A percentile compares a stretch with the other conserved stretches of the same genome.
phyloP scores from a whole-genome alignment of 2,113 vertebrate genomes.

The Tringa solitaria region DNA sequence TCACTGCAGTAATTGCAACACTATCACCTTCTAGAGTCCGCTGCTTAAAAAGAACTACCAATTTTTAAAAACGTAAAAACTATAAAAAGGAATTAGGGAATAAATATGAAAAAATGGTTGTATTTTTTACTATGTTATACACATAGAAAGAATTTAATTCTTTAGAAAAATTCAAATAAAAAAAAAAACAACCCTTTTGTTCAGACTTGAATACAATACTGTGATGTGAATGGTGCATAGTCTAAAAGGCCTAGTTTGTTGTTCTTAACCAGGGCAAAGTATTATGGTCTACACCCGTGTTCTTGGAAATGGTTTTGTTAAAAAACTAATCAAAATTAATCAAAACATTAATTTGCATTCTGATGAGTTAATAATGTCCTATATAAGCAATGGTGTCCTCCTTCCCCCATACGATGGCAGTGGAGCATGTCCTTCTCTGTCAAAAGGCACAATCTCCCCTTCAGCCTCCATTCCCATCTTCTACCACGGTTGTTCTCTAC shows the following conservation, averaged over 20 bases:
- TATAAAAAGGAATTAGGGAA: neutral
- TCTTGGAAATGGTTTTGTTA: neutral
- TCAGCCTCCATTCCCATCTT: neutral
- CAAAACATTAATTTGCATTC: neutral
- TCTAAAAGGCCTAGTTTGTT: neutral
- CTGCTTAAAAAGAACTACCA: neutral
- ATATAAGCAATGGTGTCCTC: neutral
- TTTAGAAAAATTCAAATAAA: neutral
- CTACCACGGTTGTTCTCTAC: neutral
- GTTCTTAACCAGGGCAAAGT: neutral
- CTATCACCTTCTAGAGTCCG: neutral
- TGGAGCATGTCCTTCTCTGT: no score
- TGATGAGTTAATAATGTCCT: neutral
- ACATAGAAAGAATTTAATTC: neutral
- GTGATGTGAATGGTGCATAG: neutral
- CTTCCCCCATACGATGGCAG: neutral
- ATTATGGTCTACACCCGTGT: neutral
- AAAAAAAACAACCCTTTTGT: neutral
- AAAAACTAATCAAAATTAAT: neutral
- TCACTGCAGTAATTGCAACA: neutral
- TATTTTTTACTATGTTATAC: neutral
- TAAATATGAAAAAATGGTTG: neutral
- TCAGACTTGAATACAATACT: neutral
- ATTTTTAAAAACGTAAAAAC: neutral
- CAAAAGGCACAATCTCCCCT: fast-evolving